Evolutionary conservation across 2,888 invertebrate species (phyloP).

Genomic region (Phyto melanocephala): DNA sequence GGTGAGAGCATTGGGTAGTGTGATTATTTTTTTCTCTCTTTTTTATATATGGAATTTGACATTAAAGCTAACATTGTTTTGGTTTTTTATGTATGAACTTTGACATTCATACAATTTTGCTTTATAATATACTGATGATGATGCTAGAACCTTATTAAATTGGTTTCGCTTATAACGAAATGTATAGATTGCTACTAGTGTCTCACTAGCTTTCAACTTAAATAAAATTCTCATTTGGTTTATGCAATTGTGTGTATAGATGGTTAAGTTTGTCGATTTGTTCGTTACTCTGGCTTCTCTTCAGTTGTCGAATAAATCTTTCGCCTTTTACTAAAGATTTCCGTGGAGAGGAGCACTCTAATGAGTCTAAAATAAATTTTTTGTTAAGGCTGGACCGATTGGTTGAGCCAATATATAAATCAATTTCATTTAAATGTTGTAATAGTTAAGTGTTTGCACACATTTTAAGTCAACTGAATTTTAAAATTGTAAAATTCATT

Average conservation of each 20-base stretch:
- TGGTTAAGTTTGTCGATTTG: not conserved
- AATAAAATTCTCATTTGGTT: slow-evolving; percentile 42
- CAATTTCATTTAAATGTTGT: slow-evolving; percentile 20
- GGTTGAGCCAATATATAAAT: slow-evolving; percentile 50
- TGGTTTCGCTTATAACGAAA: not conserved
- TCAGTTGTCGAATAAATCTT: slow-evolving; percentile 70
- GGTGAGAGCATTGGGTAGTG: no score
- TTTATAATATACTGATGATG: no score
- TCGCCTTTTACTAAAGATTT: slow-evolving; percentile 70
- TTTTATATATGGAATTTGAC: no score
- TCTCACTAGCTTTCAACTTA: not conserved
- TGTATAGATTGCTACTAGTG: not conserved
- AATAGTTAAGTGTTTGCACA: no score
- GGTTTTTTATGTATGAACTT: no score
- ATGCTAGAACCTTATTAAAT: no score
- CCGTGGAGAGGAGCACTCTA: slow-evolving; percentile 68
- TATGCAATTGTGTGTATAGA: not conserved
- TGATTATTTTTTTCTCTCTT: no score
- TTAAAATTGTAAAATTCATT: no score
- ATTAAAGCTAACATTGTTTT: no score
- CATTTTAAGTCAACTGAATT: no score
- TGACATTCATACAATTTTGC: no score
- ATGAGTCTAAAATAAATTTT: slow-evolving; percentile 57
- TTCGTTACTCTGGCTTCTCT: slow-evolving; percentile 67
- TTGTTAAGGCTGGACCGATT: slow-evolving; percentile 24